Evolutionary conservation across 2,888 invertebrate genomes (phyloP), one percentile per base, ranked within the genome.

Genomic region (Galerucella nymphaeae): DNA sequence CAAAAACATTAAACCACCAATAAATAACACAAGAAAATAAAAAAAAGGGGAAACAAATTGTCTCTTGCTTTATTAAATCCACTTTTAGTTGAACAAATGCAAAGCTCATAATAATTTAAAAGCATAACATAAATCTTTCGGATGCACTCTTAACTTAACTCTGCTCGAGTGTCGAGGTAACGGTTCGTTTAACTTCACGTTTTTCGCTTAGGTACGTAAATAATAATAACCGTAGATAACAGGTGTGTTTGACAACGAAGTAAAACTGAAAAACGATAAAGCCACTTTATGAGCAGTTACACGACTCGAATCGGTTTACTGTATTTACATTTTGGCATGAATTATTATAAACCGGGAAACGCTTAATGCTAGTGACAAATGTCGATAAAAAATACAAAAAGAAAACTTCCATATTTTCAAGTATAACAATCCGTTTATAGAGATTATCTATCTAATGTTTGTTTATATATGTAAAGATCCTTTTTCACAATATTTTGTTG

Each of bases 71-170:
- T 58, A 69, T 72, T 72, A 42, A 57, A 69, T 72, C 48, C 45
- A 68, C 58, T 61, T 53, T 16, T 11, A 61, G 66, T 59, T 38
- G 55, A 73, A 66, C 55, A 55, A 73, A 73, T 73, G 67, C 66
- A 73, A 73, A 38, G 55, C 45, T 11, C 67, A 64, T 73, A 66
- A 64, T 73, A 66, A 71, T 61, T 73, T 70, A 73, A 73, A 67
- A 67, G 45, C 38, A 41, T 38, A 42, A 16, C 59, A 71, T 73
- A 73, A 73, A 73, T 73, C 73, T 73, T 61, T 67, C 73, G 70
- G 65, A 66, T 70, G 67, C 70, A 71, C 67, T 64, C 70, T 66
- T 66, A 66, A 55, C 70, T 66, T 67, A 67, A 50, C 45, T 50
- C 18, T 42, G n/a, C 63, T 42, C 62, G 53, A 18, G n/a, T 62